These are phyloP conservation scores for Crossocerus cetratus DNA, from an alignment of 2,888 invertebrate genomes.

Conservation along the genomic window DNA sequence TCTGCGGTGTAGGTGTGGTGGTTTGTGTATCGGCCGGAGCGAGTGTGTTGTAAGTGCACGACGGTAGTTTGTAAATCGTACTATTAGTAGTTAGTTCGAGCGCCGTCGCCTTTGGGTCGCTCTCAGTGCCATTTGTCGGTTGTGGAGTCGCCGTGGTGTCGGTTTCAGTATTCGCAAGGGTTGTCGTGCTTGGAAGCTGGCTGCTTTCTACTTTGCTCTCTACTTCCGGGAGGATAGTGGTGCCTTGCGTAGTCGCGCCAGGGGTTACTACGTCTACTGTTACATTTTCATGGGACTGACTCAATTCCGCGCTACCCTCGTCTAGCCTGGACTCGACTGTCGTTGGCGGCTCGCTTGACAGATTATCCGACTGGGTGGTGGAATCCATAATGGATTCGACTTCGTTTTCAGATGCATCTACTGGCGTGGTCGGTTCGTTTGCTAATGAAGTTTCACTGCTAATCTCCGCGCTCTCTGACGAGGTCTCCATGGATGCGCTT, in stretches of 20 bases:
- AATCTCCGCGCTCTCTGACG: constrained; percentile 12
- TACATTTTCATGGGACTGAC: constrained; percentile 19
- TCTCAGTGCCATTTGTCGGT: constrained; percentile 23
- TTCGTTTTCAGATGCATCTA: constrained; percentile 34
- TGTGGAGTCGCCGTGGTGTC: constrained; percentile 16
- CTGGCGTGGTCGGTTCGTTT: constrained; percentile 17
- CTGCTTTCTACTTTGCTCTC: constrained; percentile 10
- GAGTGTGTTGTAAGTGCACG: constrained; percentile 12
- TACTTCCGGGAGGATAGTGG: constrained; percentile 4
- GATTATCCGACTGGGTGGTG: not conserved
- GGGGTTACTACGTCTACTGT: not conserved
- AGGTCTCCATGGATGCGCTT: not conserved
- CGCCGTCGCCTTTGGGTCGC: constrained; percentile 18
- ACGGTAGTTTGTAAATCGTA: constrained; percentile 24
- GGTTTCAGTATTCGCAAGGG: constrained; percentile 6
- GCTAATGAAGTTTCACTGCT: constrained; percentile 9
- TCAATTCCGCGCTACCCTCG: constrained; percentile 11
- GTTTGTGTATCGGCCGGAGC: constrained; percentile 17
- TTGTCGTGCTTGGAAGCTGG: constrained; percentile 6
- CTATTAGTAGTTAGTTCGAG: constrained; percentile 46
- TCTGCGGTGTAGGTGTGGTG: constrained; percentile 6
- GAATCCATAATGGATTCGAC: constrained; percentile 21
- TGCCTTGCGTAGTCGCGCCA: constrained; percentile 17
- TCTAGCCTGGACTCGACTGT: not conserved
- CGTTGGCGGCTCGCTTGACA: constrained; percentile 14